Base-by-base conservation (phyloP, 2,888 invertebrate species). In the Synergus laeviventris region DNA sequence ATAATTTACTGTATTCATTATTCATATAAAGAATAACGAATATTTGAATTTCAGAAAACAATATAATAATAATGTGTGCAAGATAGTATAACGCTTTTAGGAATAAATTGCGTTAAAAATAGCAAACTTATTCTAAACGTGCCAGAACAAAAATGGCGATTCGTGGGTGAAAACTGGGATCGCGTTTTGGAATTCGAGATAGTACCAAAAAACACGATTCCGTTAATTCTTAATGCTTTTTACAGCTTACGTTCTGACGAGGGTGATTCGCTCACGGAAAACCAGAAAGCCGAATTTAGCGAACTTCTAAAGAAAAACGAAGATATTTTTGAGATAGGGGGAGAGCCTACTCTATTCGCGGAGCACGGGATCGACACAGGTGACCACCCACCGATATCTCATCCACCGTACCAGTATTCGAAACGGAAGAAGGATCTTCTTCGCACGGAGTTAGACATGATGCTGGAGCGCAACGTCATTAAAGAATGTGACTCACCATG, bases 401-500 rank as follows among this genome's bases (percentile, higher is more conserved):
- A 31, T 1, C 21, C 60, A 8, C 60, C 21, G 21, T 60, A 60
- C 31, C 60, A 31, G 9, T 31, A 14, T 11, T 24, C 60, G 0
- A 5, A 7, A 16, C 12, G 5, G 14, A 60, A 60, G 60, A n/a
- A 18, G 60, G 60, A 60, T 14, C 11, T 38, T 0, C 9, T 36
- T 2, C 14, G 38, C 18, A 38, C 4, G 5, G 38, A 31, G 12
- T 36, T 66, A 11, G 66, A 66, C 1, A 11, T 24, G 31, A 66
- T 66, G 66, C 2, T 66, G 3, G 38, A 66, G 0, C 16, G 12
- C 3, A 12, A 38, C 31, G 16, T 66, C 14, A 9, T 8, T 31
- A 89, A 91, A 77, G 88, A 89, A 62, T 86, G 87, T 73, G 89
- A 89, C 75, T 89, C 88, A 0, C 85, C 89, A 1, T 91, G 89